phyloP scores from a whole-genome alignment of 2,888 invertebrate species.

The Xanthia togata region DNA sequence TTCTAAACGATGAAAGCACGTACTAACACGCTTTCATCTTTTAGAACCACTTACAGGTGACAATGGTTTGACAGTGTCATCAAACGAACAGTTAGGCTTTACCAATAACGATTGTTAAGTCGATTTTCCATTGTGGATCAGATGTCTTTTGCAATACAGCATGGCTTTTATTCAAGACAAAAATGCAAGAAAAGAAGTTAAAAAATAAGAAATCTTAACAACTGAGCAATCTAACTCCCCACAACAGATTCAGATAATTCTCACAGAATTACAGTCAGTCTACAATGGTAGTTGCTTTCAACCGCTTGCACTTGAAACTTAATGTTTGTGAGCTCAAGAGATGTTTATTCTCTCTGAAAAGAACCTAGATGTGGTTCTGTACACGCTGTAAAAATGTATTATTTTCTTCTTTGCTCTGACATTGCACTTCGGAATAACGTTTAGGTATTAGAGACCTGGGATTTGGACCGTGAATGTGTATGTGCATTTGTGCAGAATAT shows the following conservation, averaged over 20 bases:
- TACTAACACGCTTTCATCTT: neutral
- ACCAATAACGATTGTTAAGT: neutral
- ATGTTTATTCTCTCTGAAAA: conserved; percentile 77
- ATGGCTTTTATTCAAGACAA: neutral
- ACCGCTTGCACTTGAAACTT: conserved; percentile 78
- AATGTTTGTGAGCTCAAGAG: conserved; percentile 77
- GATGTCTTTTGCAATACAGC: neutral
- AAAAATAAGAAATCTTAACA: neutral
- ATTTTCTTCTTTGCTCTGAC: conserved; percentile 59
- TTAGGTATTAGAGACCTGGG: conserved; percentile 49
- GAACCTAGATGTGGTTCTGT: conserved; percentile 58
- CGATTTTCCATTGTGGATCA: neutral
- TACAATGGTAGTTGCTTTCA: conserved; percentile 50
- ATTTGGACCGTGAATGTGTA: conserved; percentile 23
- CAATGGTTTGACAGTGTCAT: conserved; percentile 5
- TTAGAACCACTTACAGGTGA: neutral
- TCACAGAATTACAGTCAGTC: conserved; percentile 26
- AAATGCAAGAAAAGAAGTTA: neutral
- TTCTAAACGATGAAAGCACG: no score
- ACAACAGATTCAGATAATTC: conserved; percentile 42
- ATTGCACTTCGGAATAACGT: conserved; percentile 52
- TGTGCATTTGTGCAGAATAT: conserved; percentile 39
- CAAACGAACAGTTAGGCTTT: conserved; percentile 8
- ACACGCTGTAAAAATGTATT: conserved; percentile 65
- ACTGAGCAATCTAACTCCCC: conserved; percentile 4